Base-by-base conservation (phyloP, 2,113 vertebrate genomes). In the Perccottus glenii region DNA sequence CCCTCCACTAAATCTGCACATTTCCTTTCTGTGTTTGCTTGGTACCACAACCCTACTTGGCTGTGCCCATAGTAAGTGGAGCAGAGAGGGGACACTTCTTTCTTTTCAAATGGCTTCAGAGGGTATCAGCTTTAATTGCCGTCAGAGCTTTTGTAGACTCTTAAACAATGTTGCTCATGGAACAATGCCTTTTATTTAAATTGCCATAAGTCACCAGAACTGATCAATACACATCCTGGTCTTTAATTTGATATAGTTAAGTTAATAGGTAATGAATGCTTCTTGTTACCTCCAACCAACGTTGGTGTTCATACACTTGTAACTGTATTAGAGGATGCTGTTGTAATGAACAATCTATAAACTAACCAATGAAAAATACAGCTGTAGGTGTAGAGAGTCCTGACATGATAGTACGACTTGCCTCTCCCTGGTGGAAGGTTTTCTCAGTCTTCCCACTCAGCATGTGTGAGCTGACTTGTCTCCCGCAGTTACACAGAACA, bases 371-470 rank as follows among this genome's bases (percentile, higher is more conserved):
- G 33, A 55, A 14, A 12, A 55, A 14, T 55, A 38, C 33, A 55
- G 33, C 12, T 43, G 64, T 63, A 74, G 53, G 57, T 69, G 73
- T 75, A 61, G 63, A 56, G 40, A 67, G 46, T 53, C 53, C 60
- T 76, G 53, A 78, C 49, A 68, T 64, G 59, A 58, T 78, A 71
- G 61, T 61, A 44, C 46, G 35, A 47, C 46, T 57, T 14, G 45
- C 55, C 75, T 48, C 60, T 55, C 75, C 71, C 70, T 70, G 69
- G 45, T 77, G 66, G 57, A 71, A 73, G 47, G 50, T 53, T 78
- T 64, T 81, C 65, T 81, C 32, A 66, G 44, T 70, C 63, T 69
- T 67, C 72, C 81, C 70, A 81, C 81, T 72, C 75, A 70, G 67
- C 55, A 60, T 69, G 64, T 73, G 50, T 59, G 82, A 74, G 62